phyloP scores from a whole-genome alignment of 2,113 vertebrate species.

The Euleptes europaea region DNA sequence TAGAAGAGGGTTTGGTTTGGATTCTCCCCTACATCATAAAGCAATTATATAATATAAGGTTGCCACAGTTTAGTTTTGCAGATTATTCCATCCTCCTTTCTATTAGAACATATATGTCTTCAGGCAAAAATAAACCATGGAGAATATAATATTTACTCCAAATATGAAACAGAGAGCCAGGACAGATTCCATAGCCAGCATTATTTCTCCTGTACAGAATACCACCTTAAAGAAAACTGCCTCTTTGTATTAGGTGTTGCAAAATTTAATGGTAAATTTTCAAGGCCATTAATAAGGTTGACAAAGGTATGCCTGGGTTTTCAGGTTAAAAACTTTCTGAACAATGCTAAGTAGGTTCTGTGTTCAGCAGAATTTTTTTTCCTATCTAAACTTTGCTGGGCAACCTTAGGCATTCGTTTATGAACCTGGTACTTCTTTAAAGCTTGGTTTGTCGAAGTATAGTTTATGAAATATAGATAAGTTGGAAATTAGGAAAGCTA shows the following conservation, averaged over 20 bases:
- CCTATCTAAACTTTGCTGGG: not conserved
- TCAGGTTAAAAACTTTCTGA: not conserved
- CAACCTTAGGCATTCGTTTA: not conserved
- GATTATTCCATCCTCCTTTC: not conserved
- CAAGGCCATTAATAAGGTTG: not conserved
- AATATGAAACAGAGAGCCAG: not conserved
- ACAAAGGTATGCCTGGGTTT: not conserved
- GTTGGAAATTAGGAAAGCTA: not conserved
- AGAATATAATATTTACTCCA: not conserved
- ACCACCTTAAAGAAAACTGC: not conserved
- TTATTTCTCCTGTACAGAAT: not conserved
- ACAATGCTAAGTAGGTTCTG: not conserved
- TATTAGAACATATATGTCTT: not conserved
- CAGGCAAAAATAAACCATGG: accelerated
- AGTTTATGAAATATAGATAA: constrained; percentile 4
- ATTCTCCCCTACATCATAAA: not conserved
- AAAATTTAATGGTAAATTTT: not conserved
- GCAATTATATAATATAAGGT: not conserved
- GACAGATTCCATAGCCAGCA: not conserved
- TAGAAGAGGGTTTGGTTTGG: not conserved
- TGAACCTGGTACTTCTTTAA: not conserved
- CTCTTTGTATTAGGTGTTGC: not conserved
- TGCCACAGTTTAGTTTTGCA: not conserved
- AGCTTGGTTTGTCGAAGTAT: not conserved
- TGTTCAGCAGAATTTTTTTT: not conserved